phyloP scores from a whole-genome alignment of 1,140 invertebrate genomes.

The Pollicipes pollicipes region DNA sequence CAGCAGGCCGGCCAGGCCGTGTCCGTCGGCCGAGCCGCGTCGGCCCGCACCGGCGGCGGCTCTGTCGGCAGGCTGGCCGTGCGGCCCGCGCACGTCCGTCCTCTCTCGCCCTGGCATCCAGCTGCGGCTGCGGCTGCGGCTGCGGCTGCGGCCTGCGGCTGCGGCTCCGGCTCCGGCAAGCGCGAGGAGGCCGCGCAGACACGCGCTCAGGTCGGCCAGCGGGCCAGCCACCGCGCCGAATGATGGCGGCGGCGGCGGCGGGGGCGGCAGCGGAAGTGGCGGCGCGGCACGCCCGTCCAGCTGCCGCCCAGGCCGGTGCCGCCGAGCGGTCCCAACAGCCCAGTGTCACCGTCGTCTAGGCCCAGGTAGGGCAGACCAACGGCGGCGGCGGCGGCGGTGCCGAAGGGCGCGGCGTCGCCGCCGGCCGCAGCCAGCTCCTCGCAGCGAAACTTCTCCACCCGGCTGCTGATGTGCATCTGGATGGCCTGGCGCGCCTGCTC shows the following conservation, averaged over 20 bases:
- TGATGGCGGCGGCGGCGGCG: too few relatives aligned
- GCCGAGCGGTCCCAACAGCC: neutral
- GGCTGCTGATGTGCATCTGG: constrained; percentile 89
- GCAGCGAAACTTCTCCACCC: constrained; percentile 25
- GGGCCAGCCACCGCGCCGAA: too few relatives aligned
- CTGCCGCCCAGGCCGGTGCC: neutral
- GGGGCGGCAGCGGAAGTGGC: too few relatives aligned
- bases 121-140: neutral
- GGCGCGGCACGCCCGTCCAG: neutral
- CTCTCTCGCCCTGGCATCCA: too few relatives aligned
- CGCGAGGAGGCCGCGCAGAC: neutral
- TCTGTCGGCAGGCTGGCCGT: neutral
- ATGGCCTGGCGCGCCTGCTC: constrained; percentile 89
- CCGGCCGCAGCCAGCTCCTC: neutral
- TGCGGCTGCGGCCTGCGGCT: too few relatives aligned
- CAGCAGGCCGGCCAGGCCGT: neutral
- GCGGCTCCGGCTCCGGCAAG: neutral
- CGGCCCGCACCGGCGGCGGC: too few relatives aligned
- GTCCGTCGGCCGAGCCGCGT: neutral
- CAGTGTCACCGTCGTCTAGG: neutral
- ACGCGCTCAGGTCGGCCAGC: neutral
- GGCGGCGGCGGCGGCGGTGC: too few relatives aligned
- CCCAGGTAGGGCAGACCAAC: neutral
- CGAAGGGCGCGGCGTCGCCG: neutral
- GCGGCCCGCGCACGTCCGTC: neutral